phyloP scores from a whole-genome alignment of 2,888 invertebrate species.

The Sclerodermus sp. region DNA sequence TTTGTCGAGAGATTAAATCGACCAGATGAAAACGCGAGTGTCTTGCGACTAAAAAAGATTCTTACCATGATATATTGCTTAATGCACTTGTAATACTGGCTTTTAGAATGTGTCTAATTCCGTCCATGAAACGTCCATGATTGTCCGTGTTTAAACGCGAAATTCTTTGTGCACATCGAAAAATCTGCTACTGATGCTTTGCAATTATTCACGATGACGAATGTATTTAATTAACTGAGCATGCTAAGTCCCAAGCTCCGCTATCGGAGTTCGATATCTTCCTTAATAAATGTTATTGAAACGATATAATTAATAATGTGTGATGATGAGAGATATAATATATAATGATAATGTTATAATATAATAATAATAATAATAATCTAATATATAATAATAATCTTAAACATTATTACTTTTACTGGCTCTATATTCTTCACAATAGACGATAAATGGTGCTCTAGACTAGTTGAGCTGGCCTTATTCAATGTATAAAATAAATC shows the following conservation, averaged over 20 bases:
- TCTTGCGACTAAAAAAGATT: background rate
- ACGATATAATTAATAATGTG: background rate
- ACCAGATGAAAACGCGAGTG: background rate
- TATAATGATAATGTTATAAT: too few relatives aligned
- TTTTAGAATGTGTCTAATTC: slow-evolving; percentile 33
- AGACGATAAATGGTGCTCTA: slow-evolving; percentile 51
- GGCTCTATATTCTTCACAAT: slow-evolving; percentile 50
- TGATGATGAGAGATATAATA: too few relatives aligned
- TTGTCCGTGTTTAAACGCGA: slow-evolving; percentile 57
- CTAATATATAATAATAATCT: slow-evolving; percentile 5
- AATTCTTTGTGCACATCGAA: slow-evolving; percentile 51
- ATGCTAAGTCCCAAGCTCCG: slow-evolving; percentile 59
- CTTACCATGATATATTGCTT: slow-evolving; percentile 18
- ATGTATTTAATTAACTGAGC: slow-evolving; percentile 55
- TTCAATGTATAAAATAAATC: slow-evolving; percentile 39
- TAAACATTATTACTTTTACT: slow-evolving; percentile 42
- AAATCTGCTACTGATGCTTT: slow-evolving; percentile 18
- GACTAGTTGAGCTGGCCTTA: slow-evolving; percentile 58
- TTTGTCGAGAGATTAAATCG: slow-evolving; percentile 1
- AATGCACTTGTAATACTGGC: slow-evolving; percentile 46
- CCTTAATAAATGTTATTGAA: slow-evolving; percentile 29
- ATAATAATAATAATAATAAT: too few relatives aligned
- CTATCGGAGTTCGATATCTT: slow-evolving; percentile 49
- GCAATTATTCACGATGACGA: slow-evolving; percentile 44
- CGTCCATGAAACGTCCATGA: slow-evolving; percentile 43